Conservation (phyloP, 2,113 vertebrate species). For the Megalops atlanticus region DNA sequence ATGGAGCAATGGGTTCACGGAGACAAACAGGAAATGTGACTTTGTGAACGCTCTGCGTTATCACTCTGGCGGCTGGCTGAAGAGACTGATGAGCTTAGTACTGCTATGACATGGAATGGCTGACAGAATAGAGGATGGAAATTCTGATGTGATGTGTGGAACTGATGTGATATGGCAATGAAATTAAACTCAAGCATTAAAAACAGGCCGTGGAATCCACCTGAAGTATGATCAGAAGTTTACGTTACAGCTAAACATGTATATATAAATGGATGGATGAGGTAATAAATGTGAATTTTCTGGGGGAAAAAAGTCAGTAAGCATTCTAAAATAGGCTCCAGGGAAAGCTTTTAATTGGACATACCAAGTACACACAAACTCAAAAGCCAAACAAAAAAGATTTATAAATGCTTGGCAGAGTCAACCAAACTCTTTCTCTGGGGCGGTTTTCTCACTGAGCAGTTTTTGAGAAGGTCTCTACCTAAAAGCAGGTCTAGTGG, state of each 20-base stretch:
- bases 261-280: not conserved
- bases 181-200: not conserved
- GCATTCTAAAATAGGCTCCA: not conserved
- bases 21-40: not conserved
- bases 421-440: too few relatives aligned
- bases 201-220: not conserved
- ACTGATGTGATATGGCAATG: not conserved
- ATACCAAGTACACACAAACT: too few relatives aligned
- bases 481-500: slow-evolving; percentile 94
- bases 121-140: not conserved
- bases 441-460: not conserved
- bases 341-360: not conserved
- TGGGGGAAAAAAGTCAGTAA: not conserved
- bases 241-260: not conserved
- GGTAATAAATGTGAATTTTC: too few relatives aligned
- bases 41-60: too few relatives aligned
- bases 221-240: not conserved
- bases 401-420: too few relatives aligned
- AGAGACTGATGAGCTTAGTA: not conserved
- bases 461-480: slow-evolving; percentile 54
- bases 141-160: too few relatives aligned
- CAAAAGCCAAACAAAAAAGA: too few relatives aligned
- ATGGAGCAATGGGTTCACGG: slow-evolving; percentile 55
- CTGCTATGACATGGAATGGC: not conserved
- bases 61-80: not conserved